Evolutionary conservation across 2,113 vertebrate species (phyloP).

Genomic region (Melospiza melodia): DNA sequence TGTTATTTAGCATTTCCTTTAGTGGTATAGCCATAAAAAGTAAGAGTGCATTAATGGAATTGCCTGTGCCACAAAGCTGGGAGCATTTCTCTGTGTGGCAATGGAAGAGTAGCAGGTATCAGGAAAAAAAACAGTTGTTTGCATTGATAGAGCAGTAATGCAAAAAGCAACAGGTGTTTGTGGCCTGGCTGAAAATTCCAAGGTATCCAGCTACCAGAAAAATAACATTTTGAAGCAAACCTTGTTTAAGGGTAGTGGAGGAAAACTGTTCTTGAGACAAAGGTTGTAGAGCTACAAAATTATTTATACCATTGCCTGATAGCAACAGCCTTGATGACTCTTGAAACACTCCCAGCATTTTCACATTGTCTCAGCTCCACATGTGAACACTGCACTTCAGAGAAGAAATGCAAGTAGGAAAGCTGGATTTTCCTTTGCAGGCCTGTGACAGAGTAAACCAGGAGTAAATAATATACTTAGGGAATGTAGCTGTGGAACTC

Average conservation of each 20-base stretch:
- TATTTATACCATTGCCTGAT: neutral
- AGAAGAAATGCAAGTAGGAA: neutral
- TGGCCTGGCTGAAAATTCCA: neutral
- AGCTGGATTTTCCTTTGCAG: neutral
- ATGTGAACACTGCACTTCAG: rapidly evolving
- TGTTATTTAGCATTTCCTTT: neutral
- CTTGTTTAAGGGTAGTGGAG: neutral
- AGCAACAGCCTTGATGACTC: neutral
- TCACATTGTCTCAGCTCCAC: rapidly evolving
- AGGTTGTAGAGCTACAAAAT: neutral
- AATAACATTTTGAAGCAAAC: neutral
- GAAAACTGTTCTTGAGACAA: neutral
- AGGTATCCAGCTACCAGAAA: neutral
- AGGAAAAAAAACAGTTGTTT: neutral
- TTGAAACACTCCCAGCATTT: neutral
- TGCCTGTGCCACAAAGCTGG: neutral
- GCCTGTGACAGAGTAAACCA: neutral
- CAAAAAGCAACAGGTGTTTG: neutral
- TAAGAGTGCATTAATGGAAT: neutral
- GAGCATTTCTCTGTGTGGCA: neutral
- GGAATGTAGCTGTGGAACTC: neutral
- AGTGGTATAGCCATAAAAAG: neutral
- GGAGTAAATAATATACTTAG: neutral
- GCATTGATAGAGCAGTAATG: neutral
- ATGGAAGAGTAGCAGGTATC: neutral